phyloP scores from a whole-genome alignment of 53 echinoderm and acorn worm species.

The Holothuria leucospilota region DNA sequence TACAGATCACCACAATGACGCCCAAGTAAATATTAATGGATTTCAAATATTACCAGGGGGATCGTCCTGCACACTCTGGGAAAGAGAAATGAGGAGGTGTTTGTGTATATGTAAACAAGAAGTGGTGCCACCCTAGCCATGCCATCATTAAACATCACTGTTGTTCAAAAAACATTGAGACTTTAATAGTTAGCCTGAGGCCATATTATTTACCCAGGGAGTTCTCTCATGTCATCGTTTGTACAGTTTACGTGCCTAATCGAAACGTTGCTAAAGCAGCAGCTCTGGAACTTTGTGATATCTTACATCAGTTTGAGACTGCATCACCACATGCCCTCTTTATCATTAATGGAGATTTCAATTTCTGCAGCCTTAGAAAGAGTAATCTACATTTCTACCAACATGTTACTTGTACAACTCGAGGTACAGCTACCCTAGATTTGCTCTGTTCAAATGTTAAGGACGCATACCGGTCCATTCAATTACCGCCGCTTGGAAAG shows the following conservation, averaged over 20 bases:
- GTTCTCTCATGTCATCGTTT: too few relatives aligned
- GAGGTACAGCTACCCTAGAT: conserved; percentile 1
- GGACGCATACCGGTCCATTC: conserved; percentile 3
- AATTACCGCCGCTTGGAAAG: not conserved
- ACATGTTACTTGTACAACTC: conserved; percentile 15
- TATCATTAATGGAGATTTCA: not conserved
- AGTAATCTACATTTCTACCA: not conserved
- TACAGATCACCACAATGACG: too few relatives aligned
- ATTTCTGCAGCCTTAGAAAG: conserved; percentile 6
- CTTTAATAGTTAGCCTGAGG: not conserved
- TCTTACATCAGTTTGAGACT: not conserved
- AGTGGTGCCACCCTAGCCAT: conserved; percentile 25
- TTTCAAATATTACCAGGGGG: not conserved
- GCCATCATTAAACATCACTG: not conserved
- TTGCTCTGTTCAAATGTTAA: conserved; percentile 12
- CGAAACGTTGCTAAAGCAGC: not conserved
- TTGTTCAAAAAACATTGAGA: conserved; percentile 19
- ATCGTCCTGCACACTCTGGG: conserved; percentile 17
- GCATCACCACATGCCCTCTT: not conserved
- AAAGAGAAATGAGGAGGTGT: conserved; percentile 41
- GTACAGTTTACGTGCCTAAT: conserved; percentile 13
- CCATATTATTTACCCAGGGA: too few relatives aligned
- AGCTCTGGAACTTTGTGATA: not conserved
- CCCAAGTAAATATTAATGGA: too few relatives aligned
- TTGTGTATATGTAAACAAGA: conserved; percentile 30